Evolutionary conservation across 2,888 invertebrate genomes (phyloP), one percentile per base, ranked within the genome.

Genomic region (Leucoptera coffeella): DNA sequence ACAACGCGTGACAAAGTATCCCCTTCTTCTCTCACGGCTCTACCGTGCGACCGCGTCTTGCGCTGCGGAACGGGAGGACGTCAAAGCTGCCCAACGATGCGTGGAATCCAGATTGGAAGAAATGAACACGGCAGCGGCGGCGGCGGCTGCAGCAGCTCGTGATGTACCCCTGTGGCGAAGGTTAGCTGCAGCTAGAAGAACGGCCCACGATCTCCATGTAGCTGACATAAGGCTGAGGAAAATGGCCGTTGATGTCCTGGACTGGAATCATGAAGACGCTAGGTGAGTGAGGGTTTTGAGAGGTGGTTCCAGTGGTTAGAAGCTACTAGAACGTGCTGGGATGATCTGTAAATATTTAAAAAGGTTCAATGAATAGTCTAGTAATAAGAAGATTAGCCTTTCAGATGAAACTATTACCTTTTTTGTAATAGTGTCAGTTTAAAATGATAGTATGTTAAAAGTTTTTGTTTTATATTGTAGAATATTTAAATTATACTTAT

Each of bases 1-100:
- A 35, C 95, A 95, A 73, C 78, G 95, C 56, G 93, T 95, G 42
- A 95, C 95, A 42, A 94, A 94, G 72, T 95, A 95, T 73, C 95
- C 95, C 23, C 74, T 96, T 41, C 75, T 96, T 37, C 71, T 96
- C 45, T 89, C 90, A 23, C 81, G 95, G 30, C 73, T 96, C 38
- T 80, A 86, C 48, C 93, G 94, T 65, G 89, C 91, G 22, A 94
- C 94, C 9, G 90, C 93, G 2, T 59, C 75, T 17, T 87, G 89
- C 42, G 81, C 89, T 38, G 87, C 89, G 30, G 84, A 85, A 32
- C 79, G 88, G 32, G 88, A 89, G 38, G 80, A 85, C 42, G 77
- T 95, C 22, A 81, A 85, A 41, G 82, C 87, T 42, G 88, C 95
- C 3, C 91, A 92, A 53, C 84, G 88, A 40, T 91, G 91, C 58